Base-by-base conservation (phyloP, 2,888 invertebrate genomes). In the Morpho helenor region DNA sequence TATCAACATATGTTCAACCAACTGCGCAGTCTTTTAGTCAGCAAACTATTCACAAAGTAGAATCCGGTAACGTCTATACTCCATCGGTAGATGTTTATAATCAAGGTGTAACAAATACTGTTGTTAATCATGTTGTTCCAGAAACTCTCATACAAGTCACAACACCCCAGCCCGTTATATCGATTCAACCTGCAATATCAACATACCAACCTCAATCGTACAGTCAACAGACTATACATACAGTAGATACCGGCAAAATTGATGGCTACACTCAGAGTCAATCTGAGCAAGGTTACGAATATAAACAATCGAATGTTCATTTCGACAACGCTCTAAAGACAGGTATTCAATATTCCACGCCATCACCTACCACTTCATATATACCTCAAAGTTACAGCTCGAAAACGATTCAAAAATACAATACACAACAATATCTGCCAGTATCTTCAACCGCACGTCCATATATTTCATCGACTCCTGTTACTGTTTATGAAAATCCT, bases 371-470 rank as follows among this genome's bases (percentile, higher is more conserved):
- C 9, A 70, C 74, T 23, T 76, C 86, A 0, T 83, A 83, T 54
- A 75, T 71, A 56, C 85, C 87, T 16, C 82, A 83, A 48, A 66
- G 76, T 2, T 85, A 80, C 64, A 85, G 80, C 56, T 86, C 87
- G 8, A 81, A 87, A 71, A 81, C 80, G 2, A 52, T 60, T 56
- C 57, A 59, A 46, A 66, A 47, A 52, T 61, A 55, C 43, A 61
- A 56, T 10, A 63, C 56, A 42, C 57, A 56, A 8, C 57, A 63
- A 52, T 58, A 63, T 56, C 39, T 55, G 16, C 57, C 65, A 52
- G 62, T 66, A 8, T 67, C 69, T 0, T 59, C 69, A 44, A 68
- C 67, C 16, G 49, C 55, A 22, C 62, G 61, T 5, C 66, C 69
- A 22, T 31, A 31, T 31, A 55, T 62, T 4, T 56, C 66, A 48